Evolutionary conservation across 1,140 invertebrate species (phyloP).

Genomic region (Batillaria attramentaria): DNA sequence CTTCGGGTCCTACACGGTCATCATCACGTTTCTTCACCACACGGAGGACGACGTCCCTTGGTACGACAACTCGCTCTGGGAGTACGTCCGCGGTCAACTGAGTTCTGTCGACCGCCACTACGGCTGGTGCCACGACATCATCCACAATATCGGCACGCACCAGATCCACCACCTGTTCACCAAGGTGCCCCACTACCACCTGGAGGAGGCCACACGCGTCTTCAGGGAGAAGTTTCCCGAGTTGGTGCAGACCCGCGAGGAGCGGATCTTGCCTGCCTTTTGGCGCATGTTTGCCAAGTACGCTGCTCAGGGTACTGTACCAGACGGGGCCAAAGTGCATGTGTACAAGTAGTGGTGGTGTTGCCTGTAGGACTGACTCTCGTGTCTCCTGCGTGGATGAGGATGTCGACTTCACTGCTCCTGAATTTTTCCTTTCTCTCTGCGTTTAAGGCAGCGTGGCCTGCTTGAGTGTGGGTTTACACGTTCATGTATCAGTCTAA

Average conservation of each 20-base stretch:
- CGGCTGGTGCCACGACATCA: conserved; percentile 70
- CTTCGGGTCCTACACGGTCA: conserved; percentile 66
- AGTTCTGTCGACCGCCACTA: conserved; percentile 72
- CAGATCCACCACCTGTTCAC: conserved; percentile 73
- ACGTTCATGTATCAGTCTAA: too few species aligned
- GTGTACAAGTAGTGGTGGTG: conserved; percentile 59
- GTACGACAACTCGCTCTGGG: conserved; percentile 70
- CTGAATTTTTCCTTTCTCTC: background rate
- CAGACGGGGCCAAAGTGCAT: conserved; percentile 48
- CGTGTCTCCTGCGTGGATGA: background rate
- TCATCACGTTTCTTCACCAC: conserved; percentile 73
- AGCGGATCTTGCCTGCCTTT: conserved; percentile 56
- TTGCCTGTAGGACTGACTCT: background rate
- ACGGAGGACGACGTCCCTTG: conserved; percentile 70
- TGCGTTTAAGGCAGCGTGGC: background rate
- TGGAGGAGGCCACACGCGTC: conserved; percentile 68
- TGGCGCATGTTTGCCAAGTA: conserved; percentile 62
- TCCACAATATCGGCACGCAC: conserved; percentile 72
- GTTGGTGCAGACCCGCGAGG: conserved; percentile 48
- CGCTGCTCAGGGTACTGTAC: conserved; percentile 48
- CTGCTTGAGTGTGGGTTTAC: too few species aligned
- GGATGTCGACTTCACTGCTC: background rate
- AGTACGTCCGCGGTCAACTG: conserved; percentile 70
- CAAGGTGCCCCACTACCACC: conserved; percentile 72
- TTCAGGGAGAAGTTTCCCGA: conserved; percentile 61